Conservation (phyloP, 2,113 vertebrate genomes). For the Andinoacara biseriatus region DNA sequence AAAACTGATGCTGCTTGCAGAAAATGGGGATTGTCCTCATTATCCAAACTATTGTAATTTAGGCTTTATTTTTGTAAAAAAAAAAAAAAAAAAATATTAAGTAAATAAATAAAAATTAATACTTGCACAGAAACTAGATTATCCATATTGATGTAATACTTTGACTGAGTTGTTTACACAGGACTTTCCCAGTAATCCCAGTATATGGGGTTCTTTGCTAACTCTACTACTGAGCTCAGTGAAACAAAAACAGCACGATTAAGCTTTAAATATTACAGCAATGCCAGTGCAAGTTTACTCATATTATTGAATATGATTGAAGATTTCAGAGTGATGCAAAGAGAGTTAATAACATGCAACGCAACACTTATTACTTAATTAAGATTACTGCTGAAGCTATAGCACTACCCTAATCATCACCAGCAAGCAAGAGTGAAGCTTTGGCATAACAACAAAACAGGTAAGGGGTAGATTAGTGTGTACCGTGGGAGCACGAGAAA, state of each 20-base stretch:
- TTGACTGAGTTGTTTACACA: neutral
- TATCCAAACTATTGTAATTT: neutral
- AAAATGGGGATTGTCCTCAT: neutral
- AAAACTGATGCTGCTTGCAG: neutral
- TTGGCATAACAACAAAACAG: slow-evolving; percentile 26
- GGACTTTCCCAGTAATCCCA: neutral
- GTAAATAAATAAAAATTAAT: neutral
- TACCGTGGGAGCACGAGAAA: neutral
- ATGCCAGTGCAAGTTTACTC: neutral
- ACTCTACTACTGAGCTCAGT: neutral
- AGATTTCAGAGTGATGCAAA: neutral
- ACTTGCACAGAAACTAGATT: neutral
- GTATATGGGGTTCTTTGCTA: neutral
- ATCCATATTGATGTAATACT: neutral
- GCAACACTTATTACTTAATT: slow-evolving; percentile 29
- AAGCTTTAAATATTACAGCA: neutral
- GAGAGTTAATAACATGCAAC: slow-evolving; percentile 5
- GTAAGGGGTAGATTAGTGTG: neutral
- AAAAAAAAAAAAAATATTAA: neutral
- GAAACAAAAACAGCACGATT: neutral
- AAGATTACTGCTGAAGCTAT: slow-evolving; percentile 28
- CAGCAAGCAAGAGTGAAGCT: slow-evolving; percentile 28
- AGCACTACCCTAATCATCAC: slow-evolving; percentile 14
- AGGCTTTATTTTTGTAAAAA: neutral
- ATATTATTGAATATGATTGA: slow-evolving; percentile 6